Conservation (phyloP, 1,140 invertebrate genomes). For the Caenorhabditis tropicalis region DNA sequence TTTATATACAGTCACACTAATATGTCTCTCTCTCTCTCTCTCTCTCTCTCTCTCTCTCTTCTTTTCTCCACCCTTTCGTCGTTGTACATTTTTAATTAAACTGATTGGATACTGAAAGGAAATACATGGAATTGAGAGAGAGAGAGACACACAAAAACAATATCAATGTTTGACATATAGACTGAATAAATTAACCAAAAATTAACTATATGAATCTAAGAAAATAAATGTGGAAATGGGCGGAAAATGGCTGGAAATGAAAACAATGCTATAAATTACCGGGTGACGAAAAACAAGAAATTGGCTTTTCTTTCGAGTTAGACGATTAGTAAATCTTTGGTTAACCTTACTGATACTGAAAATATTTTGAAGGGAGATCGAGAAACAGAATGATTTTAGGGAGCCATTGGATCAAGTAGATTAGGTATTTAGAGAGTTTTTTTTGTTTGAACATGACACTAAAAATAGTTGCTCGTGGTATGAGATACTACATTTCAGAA, state of each 20-base stretch:
- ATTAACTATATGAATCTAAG: slow-evolving; percentile 20
- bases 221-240: not conserved
- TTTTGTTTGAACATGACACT: too few species aligned
- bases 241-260: not conserved
- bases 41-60: not conserved
- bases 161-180: slow-evolving; percentile 39
- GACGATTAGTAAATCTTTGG: not conserved
- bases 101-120: slow-evolving; percentile 43
- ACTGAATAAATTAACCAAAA: not conserved
- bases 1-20: slow-evolving; percentile 36
- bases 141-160: slow-evolving; percentile 20
- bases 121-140: not conserved
- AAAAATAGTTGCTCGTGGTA: too few species aligned
- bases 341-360: not conserved
- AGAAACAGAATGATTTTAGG: too few species aligned
- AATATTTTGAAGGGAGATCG: not conserved
- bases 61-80: not conserved
- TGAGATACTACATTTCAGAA: too few species aligned
- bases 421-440: not conserved
- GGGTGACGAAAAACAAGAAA: not conserved
- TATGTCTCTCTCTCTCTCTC: not conserved
- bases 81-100: slow-evolving; percentile 43
- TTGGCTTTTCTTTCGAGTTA: not conserved
- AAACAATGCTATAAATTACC: slow-evolving; percentile 28
- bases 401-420: not conserved